Conservation (phyloP, 2,888 invertebrate genomes). For the Pheosia tremula region DNA sequence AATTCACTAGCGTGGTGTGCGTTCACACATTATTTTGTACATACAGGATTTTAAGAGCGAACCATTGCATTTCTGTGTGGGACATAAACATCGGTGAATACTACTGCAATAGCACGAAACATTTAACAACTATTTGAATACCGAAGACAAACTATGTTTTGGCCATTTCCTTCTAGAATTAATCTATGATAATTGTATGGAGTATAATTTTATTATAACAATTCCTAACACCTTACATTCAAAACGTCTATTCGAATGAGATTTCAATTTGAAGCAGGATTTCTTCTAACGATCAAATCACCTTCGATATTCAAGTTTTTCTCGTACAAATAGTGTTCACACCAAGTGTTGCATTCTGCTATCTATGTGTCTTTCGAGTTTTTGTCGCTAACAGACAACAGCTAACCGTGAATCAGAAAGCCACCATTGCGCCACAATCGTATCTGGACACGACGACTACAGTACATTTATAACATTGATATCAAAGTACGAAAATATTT, state of each 20-base stretch:
- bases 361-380: neutral
- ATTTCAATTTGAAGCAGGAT: slow-evolving; percentile 6
- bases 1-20: slow-evolving; percentile 61
- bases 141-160: slow-evolving; percentile 6
- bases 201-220: neutral
- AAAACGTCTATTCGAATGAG: slow-evolving; percentile 5
- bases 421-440: neutral
- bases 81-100: slow-evolving; percentile 23
- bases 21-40: slow-evolving; percentile 69
- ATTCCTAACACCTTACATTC: slow-evolving; percentile 2
- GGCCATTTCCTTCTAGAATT: neutral
- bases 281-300: neutral
- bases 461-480: slow-evolving; percentile 23
- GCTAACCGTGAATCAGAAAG: slow-evolving; percentile 5
- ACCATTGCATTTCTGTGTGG: slow-evolving; percentile 29
- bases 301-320: slow-evolving; percentile 8
- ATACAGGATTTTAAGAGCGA: slow-evolving; percentile 78
- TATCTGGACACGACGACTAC: slow-evolving; percentile 11
- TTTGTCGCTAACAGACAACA: neutral
- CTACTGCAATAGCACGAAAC: slow-evolving; percentile 9
- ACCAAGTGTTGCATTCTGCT: slow-evolving; percentile 4
- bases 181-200: neutral
- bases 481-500: slow-evolving; percentile 48
- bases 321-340: slow-evolving; percentile 3
- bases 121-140: slow-evolving; percentile 4